Base-by-base conservation (phyloP, 2,797 vertebrate genomes). In the Galago senegalensis region DNA sequence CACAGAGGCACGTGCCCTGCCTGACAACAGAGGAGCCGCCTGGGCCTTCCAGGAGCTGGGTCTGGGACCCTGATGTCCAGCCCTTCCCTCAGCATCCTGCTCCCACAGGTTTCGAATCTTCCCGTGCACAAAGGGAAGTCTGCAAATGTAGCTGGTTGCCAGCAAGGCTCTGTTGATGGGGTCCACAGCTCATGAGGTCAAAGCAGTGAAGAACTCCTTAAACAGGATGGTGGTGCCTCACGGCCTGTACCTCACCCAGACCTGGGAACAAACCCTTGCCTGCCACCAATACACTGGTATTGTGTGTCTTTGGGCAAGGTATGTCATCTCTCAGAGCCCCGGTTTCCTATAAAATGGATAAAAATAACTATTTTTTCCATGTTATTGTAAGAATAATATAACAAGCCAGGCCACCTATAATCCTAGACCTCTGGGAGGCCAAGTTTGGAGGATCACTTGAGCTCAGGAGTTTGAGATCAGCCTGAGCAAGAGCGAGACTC, bases 31-130 rank as follows among this genome's bases (percentile, higher is more conserved):
- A 56, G 2, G 40, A 69, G 82, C 14, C 0, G 1, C 20, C 8
- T 0, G 1, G 40, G 29, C 37, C 37, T 53, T 11, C 0, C 2
- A 80, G 56, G 46, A 86, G 27, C 49, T 23, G 7, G 0, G 0
- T 25, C 21, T 18, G 31, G 43, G 67, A 9, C 34, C 0, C 23
- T 0, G 31, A 7, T 7, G 12, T 23, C 73, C n/a, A 20, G 0
- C 23, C 18, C 7, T 56, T 23, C 11, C 53, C 25, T 69, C 56
- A 3, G 18, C 14, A 16, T 23, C 14, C 29, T 9, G 23, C 29
- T 6, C 6, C 1, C 3, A 11, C 4, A 9, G 0, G 25, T 20
- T 20, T 72, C 1, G 1, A 12, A 2, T 2, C 14, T n/a, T 25
- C 60, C 69, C 27, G 43, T 5, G 18, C 12, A 10, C 3, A 25